Evolutionary conservation across 1,140 invertebrate genomes (phyloP).

Genomic region (Manduca sexta): DNA sequence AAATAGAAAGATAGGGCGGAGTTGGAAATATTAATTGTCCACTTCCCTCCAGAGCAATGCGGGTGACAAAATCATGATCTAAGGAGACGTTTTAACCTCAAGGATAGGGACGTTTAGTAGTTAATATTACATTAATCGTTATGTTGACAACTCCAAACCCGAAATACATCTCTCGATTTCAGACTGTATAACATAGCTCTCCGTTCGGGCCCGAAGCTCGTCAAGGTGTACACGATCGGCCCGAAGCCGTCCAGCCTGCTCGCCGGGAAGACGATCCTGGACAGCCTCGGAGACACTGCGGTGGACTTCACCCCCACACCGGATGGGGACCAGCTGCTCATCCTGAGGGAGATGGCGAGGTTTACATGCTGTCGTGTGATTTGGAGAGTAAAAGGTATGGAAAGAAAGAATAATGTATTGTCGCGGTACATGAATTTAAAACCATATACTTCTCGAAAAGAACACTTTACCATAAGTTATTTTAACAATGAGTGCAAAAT

Average conservation of each 20-base stretch:
- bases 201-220: constrained; percentile 51
- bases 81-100: too few species aligned
- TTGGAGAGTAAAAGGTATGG: constrained; percentile 71
- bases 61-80: too few species aligned
- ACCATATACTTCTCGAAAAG: too few species aligned
- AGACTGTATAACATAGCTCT: constrained; percentile 70
- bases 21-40: too few species aligned
- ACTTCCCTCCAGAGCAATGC: too few species aligned
- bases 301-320: constrained; percentile 90
- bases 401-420: too few species aligned
- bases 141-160: background rate
- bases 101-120: too few species aligned
- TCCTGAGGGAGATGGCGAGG: constrained; percentile 89
- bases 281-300: constrained; percentile 84
- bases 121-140: too few species aligned
- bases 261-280: constrained; percentile 73
- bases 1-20: too few species aligned
- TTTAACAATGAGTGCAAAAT: too few species aligned
- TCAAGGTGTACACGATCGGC: constrained; percentile 75
- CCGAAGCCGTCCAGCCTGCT: constrained; percentile 68
- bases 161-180: constrained; percentile 20
- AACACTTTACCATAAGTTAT: too few species aligned
- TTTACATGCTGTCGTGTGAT: constrained; percentile 78
- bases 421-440: background rate
- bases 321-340: constrained; percentile 80